These are phyloP conservation scores for Xylota sylvarum DNA, from an alignment of 2,888 invertebrate genomes.

Conservation along the genomic window DNA sequence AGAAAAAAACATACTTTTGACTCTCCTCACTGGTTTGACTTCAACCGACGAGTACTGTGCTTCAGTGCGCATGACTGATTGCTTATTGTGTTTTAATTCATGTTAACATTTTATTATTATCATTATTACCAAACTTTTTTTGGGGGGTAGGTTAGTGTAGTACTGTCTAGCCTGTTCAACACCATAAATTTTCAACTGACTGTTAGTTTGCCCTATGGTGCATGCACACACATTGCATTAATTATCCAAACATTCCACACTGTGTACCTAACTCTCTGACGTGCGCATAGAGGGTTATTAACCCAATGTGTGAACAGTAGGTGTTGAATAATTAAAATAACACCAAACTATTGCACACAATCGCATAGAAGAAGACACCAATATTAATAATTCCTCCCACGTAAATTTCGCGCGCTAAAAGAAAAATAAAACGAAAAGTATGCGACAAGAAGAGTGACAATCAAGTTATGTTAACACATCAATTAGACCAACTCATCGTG, in stretches of 20 bases:
- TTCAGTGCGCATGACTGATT: constrained; percentile 71
- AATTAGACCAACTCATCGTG: constrained; percentile 46
- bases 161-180: constrained; percentile 49
- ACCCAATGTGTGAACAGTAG: constrained; percentile 52
- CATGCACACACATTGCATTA: constrained; percentile 57
- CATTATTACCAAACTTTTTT: constrained; percentile 59
- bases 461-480: constrained; percentile 60
- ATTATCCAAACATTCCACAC: constrained; percentile 43
- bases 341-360: constrained; percentile 29
- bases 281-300: constrained; percentile 55
- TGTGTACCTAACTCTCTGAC: constrained; percentile 35
- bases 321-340: constrained; percentile 62
- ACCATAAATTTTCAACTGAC: constrained; percentile 36
- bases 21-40: constrained; percentile 31
- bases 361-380: constrained; percentile 29
- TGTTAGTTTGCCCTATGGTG: constrained; percentile 36
- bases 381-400: constrained; percentile 57
- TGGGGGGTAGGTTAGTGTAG: constrained; percentile 12
- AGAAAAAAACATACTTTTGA: constrained; percentile 4
- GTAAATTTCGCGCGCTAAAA: constrained; percentile 3
- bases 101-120: constrained; percentile 43
- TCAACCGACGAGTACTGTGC: constrained; percentile 34
- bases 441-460: constrained; percentile 56
- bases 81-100: constrained; percentile 54
- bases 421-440: background rate